Evolutionary conservation across 2,888 invertebrate species (phyloP).

Genomic region (Cremastinae sp.): DNA sequence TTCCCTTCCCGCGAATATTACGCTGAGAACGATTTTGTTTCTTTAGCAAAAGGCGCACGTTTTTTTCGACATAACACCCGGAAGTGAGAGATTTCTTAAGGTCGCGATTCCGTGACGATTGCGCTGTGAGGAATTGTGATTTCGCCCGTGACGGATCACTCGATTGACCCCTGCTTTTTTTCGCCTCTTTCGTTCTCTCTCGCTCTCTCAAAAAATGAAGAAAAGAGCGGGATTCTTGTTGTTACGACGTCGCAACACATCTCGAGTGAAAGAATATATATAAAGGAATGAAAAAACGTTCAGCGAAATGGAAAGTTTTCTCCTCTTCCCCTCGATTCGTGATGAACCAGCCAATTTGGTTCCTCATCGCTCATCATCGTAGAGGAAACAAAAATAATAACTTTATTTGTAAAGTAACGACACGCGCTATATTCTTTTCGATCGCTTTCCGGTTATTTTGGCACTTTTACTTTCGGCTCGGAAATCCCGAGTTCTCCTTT

Average conservation of each 20-base stretch:
- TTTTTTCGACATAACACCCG: slow-evolving; percentile 6
- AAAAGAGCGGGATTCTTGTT: too few species aligned
- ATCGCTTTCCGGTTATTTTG: too few species aligned
- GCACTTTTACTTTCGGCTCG: too few species aligned
- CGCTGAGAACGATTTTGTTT: neutral
- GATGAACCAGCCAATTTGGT: slow-evolving; percentile 39
- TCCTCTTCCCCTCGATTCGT: slow-evolving; percentile 12
- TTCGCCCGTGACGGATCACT: slow-evolving; percentile 36
- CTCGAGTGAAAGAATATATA: slow-evolving; percentile 1
- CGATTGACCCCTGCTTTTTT: slow-evolving; percentile 8
- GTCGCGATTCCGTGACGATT: slow-evolving; percentile 28
- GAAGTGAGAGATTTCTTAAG: slow-evolving; percentile 37
- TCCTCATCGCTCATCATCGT: slow-evolving; percentile 2
- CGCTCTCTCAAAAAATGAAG: too few species aligned
- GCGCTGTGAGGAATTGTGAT: slow-evolving; percentile 24
- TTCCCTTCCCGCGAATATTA: neutral
- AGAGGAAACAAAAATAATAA: slow-evolving; percentile 3
- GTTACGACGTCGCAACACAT: neutral
- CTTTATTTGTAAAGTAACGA: slow-evolving; percentile 18
- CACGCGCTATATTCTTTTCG: too few species aligned
- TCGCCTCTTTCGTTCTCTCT: slow-evolving; percentile 8
- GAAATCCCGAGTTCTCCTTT: neutral
- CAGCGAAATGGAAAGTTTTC: slow-evolving; percentile 37
- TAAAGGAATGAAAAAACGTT: slow-evolving; percentile 9
- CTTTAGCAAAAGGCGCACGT: neutral